A percentile compares a stretch with the other conserved stretches of the same genome.
These are phyloP conservation scores for Carduelis carduelis DNA, from an alignment of 2,797 vertebrate genomes.

Conservation along the genomic window DNA sequence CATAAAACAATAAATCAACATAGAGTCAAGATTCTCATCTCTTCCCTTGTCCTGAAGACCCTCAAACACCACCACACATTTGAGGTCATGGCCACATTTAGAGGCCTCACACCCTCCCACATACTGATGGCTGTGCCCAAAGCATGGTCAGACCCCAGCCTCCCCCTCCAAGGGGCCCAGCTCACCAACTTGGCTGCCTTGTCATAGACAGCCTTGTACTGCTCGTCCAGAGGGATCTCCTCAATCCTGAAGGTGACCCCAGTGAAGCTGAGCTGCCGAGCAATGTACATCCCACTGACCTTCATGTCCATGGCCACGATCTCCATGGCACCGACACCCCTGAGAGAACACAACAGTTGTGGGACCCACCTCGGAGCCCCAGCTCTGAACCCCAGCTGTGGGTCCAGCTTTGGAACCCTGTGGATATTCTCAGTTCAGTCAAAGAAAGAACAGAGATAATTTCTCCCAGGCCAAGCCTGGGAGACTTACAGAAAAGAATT, in stretches of 20 bases:
- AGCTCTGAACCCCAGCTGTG: neutral
- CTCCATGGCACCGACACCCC: conserved; percentile 98
- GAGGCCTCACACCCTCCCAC: neutral
- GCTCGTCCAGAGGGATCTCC: conserved; percentile 90
- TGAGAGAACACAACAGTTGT: conserved; percentile 14
- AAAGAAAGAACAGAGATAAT: neutral
- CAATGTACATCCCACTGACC: conserved; percentile 99
- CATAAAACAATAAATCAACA: too few relatives aligned
- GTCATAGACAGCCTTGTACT: conserved; percentile 91
- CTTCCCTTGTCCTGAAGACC: too few relatives aligned
- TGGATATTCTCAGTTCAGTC: neutral
- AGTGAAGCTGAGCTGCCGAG: conserved; percentile 96
- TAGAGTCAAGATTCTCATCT: too few relatives aligned
- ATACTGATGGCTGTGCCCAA: accelerated
- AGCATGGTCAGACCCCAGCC: neutral
- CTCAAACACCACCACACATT: too few relatives aligned
- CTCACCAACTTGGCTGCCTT: conserved; percentile 93
- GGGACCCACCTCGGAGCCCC: neutral
- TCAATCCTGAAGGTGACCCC: conserved; percentile 96
- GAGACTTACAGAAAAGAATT: neutral
- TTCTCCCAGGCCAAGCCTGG: neutral
- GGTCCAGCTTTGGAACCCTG: neutral
- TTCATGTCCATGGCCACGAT: conserved; percentile 99
- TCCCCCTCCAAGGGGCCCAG: neutral
- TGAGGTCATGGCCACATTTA: neutral